phyloP scores from a whole-genome alignment of 2,797 vertebrate genomes.

The Crenichthys baileyi region DNA sequence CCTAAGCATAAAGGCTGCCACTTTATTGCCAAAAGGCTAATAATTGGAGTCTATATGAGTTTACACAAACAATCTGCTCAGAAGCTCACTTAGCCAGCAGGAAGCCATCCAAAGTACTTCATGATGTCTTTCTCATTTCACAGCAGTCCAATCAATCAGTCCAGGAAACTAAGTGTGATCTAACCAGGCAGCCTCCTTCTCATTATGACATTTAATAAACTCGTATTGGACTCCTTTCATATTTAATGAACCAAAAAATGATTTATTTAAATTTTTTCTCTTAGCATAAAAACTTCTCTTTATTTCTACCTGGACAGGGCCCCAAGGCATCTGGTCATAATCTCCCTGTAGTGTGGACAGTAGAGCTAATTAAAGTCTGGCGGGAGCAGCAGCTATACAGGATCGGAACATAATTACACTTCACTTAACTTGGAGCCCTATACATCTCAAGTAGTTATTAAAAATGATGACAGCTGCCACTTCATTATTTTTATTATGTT shows the following conservation, averaged over 20 bases:
- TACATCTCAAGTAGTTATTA: slow-evolving; percentile 33
- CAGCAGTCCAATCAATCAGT: slow-evolving; percentile 48
- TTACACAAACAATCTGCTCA: slow-evolving; percentile 33
- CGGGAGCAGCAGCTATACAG: slow-evolving; percentile 52
- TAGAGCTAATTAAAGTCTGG: slow-evolving; percentile 71
- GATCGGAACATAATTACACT: slow-evolving; percentile 66
- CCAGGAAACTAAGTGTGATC: slow-evolving; percentile 37
- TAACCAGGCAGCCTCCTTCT: slow-evolving; percentile 46
- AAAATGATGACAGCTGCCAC: slow-evolving; percentile 23
- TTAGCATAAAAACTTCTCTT: slow-evolving; percentile 49
- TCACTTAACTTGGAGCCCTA: slow-evolving; percentile 48
- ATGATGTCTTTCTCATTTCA: slow-evolving; percentile 48
- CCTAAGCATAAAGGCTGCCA: not conserved
- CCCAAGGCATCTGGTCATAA: slow-evolving; percentile 62
- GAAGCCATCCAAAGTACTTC: slow-evolving; percentile 40
- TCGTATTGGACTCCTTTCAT: slow-evolving; percentile 55
- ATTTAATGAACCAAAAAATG: slow-evolving; percentile 61
- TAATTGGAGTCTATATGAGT: slow-evolving; percentile 26
- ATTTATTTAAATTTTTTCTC: slow-evolving; percentile 17
- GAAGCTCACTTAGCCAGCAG: slow-evolving; percentile 30
- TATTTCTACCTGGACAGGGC: slow-evolving; percentile 55
- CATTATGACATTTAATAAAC: slow-evolving; percentile 61
- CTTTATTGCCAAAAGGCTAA: slow-evolving; percentile 21
- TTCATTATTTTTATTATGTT: not conserved
- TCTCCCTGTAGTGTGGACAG: slow-evolving; percentile 60